Evolutionary conservation across 2,888 invertebrate species (phyloP).

Genomic region (Lordiphosa fenestrarum): DNA sequence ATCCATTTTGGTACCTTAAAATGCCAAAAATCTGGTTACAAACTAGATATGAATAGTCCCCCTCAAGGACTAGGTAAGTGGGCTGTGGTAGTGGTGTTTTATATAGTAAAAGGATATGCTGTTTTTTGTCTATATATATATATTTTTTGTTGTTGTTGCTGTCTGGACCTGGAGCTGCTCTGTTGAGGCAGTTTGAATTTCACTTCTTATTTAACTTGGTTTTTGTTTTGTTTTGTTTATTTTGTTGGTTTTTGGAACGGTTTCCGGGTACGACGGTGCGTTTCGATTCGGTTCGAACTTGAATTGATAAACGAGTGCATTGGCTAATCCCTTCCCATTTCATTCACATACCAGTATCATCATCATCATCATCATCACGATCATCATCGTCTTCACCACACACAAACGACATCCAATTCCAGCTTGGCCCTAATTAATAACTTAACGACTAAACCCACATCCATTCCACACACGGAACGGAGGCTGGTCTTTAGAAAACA

Average conservation of each 20-base stretch:
- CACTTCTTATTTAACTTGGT: conserved; percentile 4
- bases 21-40: too few relatives aligned
- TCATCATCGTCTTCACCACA: conserved; percentile 3
- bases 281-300: conserved; percentile 21
- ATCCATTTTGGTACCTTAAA: too few relatives aligned
- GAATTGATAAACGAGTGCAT: conserved; percentile 13
- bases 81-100: conserved; percentile 5
- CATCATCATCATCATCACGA: not conserved
- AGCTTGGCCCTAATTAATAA: conserved; percentile 45
- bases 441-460: conserved; percentile 33
- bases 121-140: not conserved
- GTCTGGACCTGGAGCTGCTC: conserved; percentile 13
- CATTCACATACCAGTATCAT: not conserved
- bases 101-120: not conserved
- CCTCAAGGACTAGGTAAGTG: not conserved
- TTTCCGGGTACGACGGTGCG: conserved; percentile 30
- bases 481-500: conserved; percentile 41
- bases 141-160: not conserved
- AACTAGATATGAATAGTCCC: too few relatives aligned
- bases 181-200: conserved; percentile 33
- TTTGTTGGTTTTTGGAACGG: conserved; percentile 41
- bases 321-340: conserved; percentile 10
- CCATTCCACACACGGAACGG: conserved; percentile 3
- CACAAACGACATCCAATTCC: conserved; percentile 48
- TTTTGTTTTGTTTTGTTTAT: too few relatives aligned